A percentile compares a stretch with the other conserved stretches of the same genome.
Conservation (phyloP, 2,888 invertebrate species). For the Heterodera filipjevi region DNA sequence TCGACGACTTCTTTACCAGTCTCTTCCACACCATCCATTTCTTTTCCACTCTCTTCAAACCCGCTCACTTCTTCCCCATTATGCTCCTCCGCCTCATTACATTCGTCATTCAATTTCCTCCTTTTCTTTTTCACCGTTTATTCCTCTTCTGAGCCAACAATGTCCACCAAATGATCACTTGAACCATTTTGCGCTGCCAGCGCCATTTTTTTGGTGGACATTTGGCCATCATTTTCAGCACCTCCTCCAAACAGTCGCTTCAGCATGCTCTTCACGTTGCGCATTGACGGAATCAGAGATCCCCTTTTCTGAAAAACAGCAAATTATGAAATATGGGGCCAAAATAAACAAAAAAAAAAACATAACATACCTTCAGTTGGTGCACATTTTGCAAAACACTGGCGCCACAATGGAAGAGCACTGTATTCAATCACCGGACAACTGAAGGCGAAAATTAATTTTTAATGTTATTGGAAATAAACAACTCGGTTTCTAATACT, state of each 20-base stretch:
- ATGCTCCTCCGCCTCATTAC: not conserved
- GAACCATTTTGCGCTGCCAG: not conserved
- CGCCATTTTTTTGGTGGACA: not conserved
- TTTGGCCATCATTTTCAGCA: conserved; percentile 10
- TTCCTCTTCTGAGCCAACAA: not conserved
- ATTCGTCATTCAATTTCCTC: not conserved
- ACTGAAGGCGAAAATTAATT: not conserved
- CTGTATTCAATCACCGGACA: not conserved
- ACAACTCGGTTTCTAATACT: too few species aligned
- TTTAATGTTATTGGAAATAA: too few species aligned
- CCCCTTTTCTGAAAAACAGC: conserved; percentile 26
- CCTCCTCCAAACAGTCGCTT: conserved; percentile 29
- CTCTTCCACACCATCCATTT: too few species aligned
- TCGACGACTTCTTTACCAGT: too few species aligned
- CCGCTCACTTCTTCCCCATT: not conserved
- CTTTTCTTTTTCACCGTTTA: not conserved
- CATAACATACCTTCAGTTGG: conserved; percentile 25
- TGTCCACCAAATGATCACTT: not conserved
- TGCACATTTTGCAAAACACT: conserved; percentile 22
- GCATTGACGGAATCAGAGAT: conserved; percentile 21
- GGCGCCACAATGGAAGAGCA: conserved; percentile 30
- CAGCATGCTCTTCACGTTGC: conserved; percentile 31
- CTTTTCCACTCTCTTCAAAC: too few species aligned
- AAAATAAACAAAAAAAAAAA: too few species aligned
- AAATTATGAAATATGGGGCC: too few species aligned